A percentile compares a stretch with the other conserved stretches of the same genome.
phyloP scores from a whole-genome alignment of 2,888 invertebrate genomes.

The Aspidapion aeneum region DNA sequence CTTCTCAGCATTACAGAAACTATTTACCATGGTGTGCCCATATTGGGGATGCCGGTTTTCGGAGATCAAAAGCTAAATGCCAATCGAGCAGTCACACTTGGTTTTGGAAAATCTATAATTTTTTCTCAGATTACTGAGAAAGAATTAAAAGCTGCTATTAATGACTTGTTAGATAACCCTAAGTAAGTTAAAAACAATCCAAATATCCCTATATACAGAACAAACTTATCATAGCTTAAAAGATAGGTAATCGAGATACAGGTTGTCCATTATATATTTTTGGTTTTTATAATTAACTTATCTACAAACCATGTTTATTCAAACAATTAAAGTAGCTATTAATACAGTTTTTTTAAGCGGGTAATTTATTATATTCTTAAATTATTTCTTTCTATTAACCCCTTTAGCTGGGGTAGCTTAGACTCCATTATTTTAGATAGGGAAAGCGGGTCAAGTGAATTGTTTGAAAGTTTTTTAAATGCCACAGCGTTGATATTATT shows the following conservation, averaged over 20 bases:
- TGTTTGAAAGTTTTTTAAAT: no score
- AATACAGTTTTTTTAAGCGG: no score
- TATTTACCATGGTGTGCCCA: slow-evolving; percentile 50
- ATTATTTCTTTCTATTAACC: no score
- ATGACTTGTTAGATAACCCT: slow-evolving; percentile 19
- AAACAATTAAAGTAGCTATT: no score
- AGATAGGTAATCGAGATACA: no score
- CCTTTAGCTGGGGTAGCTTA: no score
- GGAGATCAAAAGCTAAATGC: slow-evolving; percentile 53
- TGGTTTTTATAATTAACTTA: not conserved
- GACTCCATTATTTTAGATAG: no score
- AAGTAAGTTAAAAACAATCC: slow-evolving; percentile 5
- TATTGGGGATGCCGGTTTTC: slow-evolving; percentile 52
- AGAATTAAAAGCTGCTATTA: slow-evolving; percentile 5
- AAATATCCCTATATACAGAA: not conserved
- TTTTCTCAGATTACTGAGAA: slow-evolving; percentile 13
- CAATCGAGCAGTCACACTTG: slow-evolving; percentile 40
- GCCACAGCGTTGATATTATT: no score
- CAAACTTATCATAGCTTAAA: no score
- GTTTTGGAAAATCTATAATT: slow-evolving; percentile 15
- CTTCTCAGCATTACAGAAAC: slow-evolving; percentile 51
- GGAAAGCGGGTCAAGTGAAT: no score
- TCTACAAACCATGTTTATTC: no score
- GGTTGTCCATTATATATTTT: not conserved
- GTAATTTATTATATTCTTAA: no score